Conservation (phyloP, 2,797 vertebrate genomes). For the Clarias laeviceps region DNA sequence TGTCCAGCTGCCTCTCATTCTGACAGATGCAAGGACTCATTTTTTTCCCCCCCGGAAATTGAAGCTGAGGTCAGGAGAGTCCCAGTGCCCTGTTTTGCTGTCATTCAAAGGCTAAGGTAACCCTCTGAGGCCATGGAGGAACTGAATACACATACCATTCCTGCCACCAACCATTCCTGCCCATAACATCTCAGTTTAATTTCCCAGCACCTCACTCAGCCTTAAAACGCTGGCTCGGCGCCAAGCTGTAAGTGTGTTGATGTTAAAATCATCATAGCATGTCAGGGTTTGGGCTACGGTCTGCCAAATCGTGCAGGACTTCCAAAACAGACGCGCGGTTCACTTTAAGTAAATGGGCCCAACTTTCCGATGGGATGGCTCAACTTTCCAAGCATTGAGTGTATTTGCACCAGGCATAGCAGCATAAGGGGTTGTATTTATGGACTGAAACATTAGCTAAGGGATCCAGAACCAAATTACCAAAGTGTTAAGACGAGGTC, state of each 20-base stretch:
- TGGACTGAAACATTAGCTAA: constrained; percentile 76
- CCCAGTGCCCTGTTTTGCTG: constrained; percentile 64
- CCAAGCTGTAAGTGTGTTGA: constrained; percentile 73
- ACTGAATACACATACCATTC: constrained; percentile 57
- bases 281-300: constrained; percentile 58
- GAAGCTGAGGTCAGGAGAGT: constrained; percentile 56
- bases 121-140: constrained; percentile 57
- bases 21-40: constrained; percentile 80
- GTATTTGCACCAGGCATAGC: constrained; percentile 74
- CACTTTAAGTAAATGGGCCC: constrained; percentile 76
- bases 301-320: constrained; percentile 34
- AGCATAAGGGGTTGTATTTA: constrained; percentile 71
- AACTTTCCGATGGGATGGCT: constrained; percentile 75
- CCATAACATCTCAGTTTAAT: constrained; percentile 60
- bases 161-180: neutral
- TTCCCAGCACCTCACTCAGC: constrained; percentile 50
- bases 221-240: constrained; percentile 28
- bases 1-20: constrained; percentile 80
- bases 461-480: constrained; percentile 67
- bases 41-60: constrained; percentile 62
- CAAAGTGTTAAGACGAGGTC: constrained; percentile 56
- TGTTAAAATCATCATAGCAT: constrained; percentile 68
- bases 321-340: constrained; percentile 66
- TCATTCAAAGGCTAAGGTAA: constrained; percentile 74
- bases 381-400: constrained; percentile 73